A percentile compares a stretch with the other conserved stretches of the same genome.
These are phyloP conservation scores for Leptopilina drosophilae DNA, from an alignment of 2,888 invertebrate genomes.

Conservation along the genomic window DNA sequence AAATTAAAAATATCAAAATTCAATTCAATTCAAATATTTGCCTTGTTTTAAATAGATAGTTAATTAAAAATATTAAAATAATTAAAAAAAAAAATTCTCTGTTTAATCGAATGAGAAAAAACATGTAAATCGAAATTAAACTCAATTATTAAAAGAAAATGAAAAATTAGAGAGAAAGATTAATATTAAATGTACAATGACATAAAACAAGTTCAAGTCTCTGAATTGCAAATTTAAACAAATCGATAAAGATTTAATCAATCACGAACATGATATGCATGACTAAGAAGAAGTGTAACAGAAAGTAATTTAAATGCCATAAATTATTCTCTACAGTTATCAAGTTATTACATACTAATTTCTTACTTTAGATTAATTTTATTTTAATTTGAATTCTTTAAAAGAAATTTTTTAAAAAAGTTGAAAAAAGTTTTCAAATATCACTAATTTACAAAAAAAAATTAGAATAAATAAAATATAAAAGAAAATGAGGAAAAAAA, in stretches of 20 bases:
- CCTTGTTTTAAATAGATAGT: no score
- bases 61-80: no score
- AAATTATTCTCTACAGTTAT: constrained; percentile 13
- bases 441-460: background rate
- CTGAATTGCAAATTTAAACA: constrained; percentile 17
- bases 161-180: background rate
- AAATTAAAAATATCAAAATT: no score
- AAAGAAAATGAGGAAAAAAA: background rate
- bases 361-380: background rate
- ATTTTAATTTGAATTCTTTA: background rate
- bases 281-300: constrained; percentile 11
- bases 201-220: constrained; percentile 7
- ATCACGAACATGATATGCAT: constrained; percentile 11
- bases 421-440: no score
- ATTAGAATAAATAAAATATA: background rate
- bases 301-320: constrained; percentile 13
- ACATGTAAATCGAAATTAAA: no score
- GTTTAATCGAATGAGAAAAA: no score
- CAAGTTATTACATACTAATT: constrained; percentile 6
- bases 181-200: constrained; percentile 11
- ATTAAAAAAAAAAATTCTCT: no score
- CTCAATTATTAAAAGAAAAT: background rate
- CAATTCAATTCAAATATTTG: no score
- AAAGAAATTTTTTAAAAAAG: no score
- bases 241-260: constrained; percentile 18